phyloP scores from a whole-genome alignment of 2,113 vertebrate species.

The Ia io region DNA sequence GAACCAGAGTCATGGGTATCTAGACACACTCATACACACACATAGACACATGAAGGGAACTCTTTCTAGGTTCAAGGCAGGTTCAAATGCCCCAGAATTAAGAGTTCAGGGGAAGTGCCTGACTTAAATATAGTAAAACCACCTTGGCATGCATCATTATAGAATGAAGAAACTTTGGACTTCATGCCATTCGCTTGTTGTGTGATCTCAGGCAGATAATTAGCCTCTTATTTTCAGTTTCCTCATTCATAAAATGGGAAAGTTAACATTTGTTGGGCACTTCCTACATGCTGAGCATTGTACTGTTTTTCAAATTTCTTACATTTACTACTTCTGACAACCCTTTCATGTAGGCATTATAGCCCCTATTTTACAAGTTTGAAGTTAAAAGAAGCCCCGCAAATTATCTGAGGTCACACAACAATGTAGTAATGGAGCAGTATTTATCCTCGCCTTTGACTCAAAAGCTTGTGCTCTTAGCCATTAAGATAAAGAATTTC shows the following conservation, averaged over 20 bases:
- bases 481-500: background rate
- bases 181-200: too few species aligned
- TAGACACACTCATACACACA: background rate
- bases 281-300: background rate
- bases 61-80: background rate
- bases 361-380: background rate
- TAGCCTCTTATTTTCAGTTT: background rate
- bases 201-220: background rate
- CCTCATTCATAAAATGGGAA: background rate
- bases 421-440: background rate
- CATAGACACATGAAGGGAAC: background rate
- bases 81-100: background rate
- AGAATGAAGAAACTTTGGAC: background rate
- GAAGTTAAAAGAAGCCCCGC: background rate
- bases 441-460: background rate
- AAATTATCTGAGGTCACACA: background rate
- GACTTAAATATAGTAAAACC: background rate
- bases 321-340: background rate
- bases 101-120: background rate
- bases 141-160: rapidly evolving
- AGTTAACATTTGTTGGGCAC: background rate
- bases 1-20: background rate
- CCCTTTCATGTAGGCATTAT: background rate
- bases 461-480: background rate
- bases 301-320: background rate